Evolutionary conservation across 2,888 invertebrate species (phyloP), one percentile per base, ranked within the genome.

Genomic region (Elmis aenea): DNA sequence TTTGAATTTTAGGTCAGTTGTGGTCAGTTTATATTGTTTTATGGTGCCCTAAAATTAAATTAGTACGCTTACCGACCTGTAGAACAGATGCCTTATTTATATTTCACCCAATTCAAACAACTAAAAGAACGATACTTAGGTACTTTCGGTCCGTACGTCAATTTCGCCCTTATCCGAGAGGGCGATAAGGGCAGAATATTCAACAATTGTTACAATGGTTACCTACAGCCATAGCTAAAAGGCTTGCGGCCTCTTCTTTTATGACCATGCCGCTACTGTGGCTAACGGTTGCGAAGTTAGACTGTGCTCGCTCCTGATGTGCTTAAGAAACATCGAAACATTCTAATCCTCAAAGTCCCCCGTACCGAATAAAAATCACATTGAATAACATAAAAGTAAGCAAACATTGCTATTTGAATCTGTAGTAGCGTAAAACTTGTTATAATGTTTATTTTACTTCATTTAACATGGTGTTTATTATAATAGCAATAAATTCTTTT

Each of bases 391-490:
- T 58, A 57, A 38, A 62, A 57, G 58, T 59, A 58, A 56, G 61
- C 62, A 66, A 67, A 67, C 61, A 64, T 59, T 59, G 55, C 61
- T 59, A 61, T 66, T 63, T 48, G 58, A 52, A 58, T 52, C 57
- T 59, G 56, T 52, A 61, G 59, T 55, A 58, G 61, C 59, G 62
- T 58, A 65, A 66, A 60, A 59, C 59, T 56, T 61, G 55, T 57
- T 62, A 48, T 57, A 63, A 64, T 64, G 62, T 66, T 64, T 64
- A 56, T 58, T 57, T 54, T 54, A 58, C 56, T 58, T 58, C 59
- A 64, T 62, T 63, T 62, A 59, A 23, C 25, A n/a, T n/a, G n/a
- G n/a, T n/a, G n/a, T n/a, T n/a, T n/a, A n/a, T n/a, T n/a, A n/a
- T n/a, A n/a, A n/a, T n/a, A n/a, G n/a, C n/a, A n/a, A n/a, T n/a